Conservation (phyloP, 2,888 invertebrate species). For the Mesorhabditis spiculigera region DNA sequence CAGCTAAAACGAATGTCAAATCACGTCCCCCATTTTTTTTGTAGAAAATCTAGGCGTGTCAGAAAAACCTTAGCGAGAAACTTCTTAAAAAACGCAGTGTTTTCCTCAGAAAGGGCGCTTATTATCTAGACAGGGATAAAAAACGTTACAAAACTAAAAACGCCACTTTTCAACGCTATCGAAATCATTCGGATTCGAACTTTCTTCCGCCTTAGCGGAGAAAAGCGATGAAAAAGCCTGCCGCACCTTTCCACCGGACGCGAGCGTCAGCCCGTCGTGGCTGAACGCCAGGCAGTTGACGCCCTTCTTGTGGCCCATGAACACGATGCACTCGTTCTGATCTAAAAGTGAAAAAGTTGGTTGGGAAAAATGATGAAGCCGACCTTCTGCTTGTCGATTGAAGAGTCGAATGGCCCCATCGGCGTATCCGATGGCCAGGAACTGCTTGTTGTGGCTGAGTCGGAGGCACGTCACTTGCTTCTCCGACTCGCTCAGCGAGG, state of each 20-base stretch:
- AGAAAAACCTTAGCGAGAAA: too few relatives aligned
- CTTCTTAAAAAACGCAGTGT: too few relatives aligned
- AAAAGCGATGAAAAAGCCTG: too few relatives aligned
- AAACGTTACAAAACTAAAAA: too few relatives aligned
- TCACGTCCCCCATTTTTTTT: too few relatives aligned
- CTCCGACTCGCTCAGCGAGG: constrained; percentile 58
- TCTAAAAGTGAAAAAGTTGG: constrained; percentile 18
- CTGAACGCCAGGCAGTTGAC: constrained; percentile 82
- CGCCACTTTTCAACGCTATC: too few relatives aligned
- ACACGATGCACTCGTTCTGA: constrained; percentile 69
- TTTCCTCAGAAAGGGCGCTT: too few relatives aligned
- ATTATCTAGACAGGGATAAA: too few relatives aligned
- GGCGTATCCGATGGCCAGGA: constrained; percentile 84
- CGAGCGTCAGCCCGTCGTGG: constrained; percentile 76
- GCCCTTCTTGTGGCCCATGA: constrained; percentile 79
- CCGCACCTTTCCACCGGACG: constrained; percentile 79
- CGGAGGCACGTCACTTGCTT: constrained; percentile 76
- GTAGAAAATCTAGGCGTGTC: too few relatives aligned
- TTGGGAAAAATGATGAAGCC: constrained; percentile 59
- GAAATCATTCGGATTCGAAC: too few relatives aligned
- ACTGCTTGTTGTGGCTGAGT: constrained; percentile 73
- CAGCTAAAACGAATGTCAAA: too few relatives aligned
- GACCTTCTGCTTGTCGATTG: constrained; percentile 25
- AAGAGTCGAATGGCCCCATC: constrained; percentile 71
- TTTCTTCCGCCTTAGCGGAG: too few relatives aligned